These are phyloP conservation scores for Megalonaias nervosa DNA, from an alignment of 1,140 invertebrate species.

Conservation along the genomic window DNA sequence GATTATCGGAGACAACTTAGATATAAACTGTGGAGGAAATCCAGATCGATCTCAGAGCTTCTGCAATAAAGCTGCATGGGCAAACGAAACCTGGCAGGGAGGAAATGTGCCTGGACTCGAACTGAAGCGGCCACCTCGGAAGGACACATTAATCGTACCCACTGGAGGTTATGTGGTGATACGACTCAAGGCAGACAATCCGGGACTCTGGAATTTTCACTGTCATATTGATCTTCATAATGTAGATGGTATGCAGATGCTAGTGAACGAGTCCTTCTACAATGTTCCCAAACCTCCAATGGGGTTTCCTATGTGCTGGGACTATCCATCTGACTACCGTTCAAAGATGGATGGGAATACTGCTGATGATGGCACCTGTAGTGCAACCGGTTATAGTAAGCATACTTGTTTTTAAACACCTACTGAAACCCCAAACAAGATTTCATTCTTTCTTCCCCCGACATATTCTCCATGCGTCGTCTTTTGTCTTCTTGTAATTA, in stretches of 20 bases:
- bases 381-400: no score
- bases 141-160: constrained; percentile 81
- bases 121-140: constrained; percentile 75
- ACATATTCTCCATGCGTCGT: no score
- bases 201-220: constrained; percentile 42
- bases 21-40: constrained; percentile 19
- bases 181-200: constrained; percentile 74
- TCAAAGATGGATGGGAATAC: neutral
- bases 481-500: no score
- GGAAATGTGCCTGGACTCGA: constrained; percentile 12
- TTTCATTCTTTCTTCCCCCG: no score
- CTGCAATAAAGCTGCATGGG: constrained; percentile 27
- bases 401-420: no score
- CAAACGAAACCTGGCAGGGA: constrained; percentile 22
- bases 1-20: constrained; percentile 4
- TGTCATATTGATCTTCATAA: constrained; percentile 47
- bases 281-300: no score
- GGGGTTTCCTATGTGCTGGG: no score
- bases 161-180: constrained; percentile 79
- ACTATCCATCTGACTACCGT: neutral
- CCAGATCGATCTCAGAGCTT: neutral
- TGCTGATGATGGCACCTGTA: no score
- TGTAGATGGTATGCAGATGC: constrained; percentile 44
- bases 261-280: constrained; percentile 29
- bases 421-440: no score